Evolutionary conservation across 2,113 vertebrate species (phyloP).

Genomic region (Dicentrarchus labrax): DNA sequence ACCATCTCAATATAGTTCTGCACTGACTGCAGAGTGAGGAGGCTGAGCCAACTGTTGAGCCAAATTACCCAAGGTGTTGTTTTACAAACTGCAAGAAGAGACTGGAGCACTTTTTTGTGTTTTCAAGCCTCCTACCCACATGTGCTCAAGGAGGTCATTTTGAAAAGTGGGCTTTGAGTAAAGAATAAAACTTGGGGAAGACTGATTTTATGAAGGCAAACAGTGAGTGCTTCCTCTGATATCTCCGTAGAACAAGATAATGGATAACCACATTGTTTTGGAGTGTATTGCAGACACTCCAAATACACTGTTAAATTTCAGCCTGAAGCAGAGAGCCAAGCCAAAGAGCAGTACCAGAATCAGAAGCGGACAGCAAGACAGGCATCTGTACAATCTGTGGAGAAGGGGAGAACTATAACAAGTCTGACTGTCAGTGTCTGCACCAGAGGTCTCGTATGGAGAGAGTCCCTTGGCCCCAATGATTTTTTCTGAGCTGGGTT

Average conservation of each 20-base stretch:
- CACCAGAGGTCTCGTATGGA: not conserved
- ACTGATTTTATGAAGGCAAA: slow-evolving; percentile 5
- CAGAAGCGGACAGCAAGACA: not conserved
- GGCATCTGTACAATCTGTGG: not conserved
- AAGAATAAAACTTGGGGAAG: not conserved
- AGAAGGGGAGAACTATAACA: not conserved
- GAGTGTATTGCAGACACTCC: not conserved
- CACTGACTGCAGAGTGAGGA: not conserved
- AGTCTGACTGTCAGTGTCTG: slow-evolving; percentile 4
- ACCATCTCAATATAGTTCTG: not conserved
- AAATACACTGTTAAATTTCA: not conserved
- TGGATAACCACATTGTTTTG: slow-evolving; percentile 1
- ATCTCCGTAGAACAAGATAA: not conserved
- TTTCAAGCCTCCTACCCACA: slow-evolving; percentile 6
- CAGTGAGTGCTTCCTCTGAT: not conserved
- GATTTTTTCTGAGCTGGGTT: not conserved
- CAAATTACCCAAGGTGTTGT: slow-evolving; percentile 3
- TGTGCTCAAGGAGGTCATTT: slow-evolving; percentile 32
- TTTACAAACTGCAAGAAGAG: slow-evolving; percentile 8
- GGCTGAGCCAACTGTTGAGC: not conserved
- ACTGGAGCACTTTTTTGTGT: not conserved
- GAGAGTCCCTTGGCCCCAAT: not conserved
- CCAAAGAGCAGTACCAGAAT: not conserved
- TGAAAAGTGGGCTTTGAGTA: not conserved
- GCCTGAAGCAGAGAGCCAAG: not conserved